A percentile compares a stretch with the other conserved stretches of the same genome.
Conservation (phyloP, 2,113 vertebrate genomes). For the Balaeniceps rex region DNA sequence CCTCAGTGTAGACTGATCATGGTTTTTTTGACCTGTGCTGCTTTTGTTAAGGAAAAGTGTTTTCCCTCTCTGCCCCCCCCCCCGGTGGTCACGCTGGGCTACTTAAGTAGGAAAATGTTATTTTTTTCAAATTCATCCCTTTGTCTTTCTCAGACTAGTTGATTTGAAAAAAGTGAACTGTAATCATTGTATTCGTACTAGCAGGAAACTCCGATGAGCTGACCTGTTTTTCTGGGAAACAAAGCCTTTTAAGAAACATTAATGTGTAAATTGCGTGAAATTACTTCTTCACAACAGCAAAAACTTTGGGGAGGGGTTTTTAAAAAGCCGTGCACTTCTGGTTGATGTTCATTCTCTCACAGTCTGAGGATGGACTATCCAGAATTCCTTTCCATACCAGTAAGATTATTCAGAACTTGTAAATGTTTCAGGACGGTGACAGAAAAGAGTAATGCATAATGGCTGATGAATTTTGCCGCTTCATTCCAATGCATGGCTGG, state of each 20-base stretch:
- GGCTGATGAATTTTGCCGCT: background rate
- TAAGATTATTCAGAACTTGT: background rate
- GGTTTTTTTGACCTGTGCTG: background rate
- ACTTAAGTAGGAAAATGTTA: background rate
- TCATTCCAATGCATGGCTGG: background rate
- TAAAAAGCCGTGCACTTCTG: fast-evolving
- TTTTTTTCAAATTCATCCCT: background rate
- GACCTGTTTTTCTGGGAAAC: background rate
- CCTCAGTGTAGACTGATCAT: background rate
- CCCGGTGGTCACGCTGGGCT: background rate
- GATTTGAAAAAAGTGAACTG: background rate
- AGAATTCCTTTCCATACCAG: fast-evolving
- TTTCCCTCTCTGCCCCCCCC: background rate
- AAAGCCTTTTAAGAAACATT: background rate
- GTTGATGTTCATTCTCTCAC: background rate
- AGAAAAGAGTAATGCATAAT: background rate
- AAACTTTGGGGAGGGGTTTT: background rate
- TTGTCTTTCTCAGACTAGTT: background rate
- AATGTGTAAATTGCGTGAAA: background rate
- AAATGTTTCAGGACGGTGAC: background rate
- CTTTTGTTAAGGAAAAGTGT: background rate
- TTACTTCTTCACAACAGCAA: background rate
- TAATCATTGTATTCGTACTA: background rate
- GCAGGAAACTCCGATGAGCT: background rate
- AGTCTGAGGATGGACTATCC: background rate